These are phyloP conservation scores for Brotula barbata DNA, from an alignment of 2,797 vertebrate species.

Conservation along the genomic window DNA sequence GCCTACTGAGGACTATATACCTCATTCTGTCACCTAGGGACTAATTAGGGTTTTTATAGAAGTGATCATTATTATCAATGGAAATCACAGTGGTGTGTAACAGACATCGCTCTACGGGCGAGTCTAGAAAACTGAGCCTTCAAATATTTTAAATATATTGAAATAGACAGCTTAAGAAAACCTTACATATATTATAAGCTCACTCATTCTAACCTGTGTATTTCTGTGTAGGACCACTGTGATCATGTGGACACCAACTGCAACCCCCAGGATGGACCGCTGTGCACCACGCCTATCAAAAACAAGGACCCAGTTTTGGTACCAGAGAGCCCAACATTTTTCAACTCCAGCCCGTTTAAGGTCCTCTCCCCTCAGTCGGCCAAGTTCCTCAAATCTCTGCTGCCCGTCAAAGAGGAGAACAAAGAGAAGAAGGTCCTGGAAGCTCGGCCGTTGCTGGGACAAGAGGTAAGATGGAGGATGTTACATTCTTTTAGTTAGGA, in stretches of 20 bases:
- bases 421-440: constrained; percentile 87
- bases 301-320: constrained; percentile 83
- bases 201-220: too few species aligned
- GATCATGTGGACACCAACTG: constrained; percentile 84
- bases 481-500: background rate
- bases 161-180: too few species aligned
- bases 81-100: too few species aligned
- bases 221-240: constrained; percentile 79
- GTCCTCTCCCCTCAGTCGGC: constrained; percentile 92
- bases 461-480: constrained; percentile 83
- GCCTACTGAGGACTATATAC: too few species aligned
- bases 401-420: constrained; percentile 94
- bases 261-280: constrained; percentile 82
- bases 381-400: constrained; percentile 95
- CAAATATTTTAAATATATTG: too few species aligned
- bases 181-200: too few species aligned
- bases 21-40: too few species aligned
- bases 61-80: too few species aligned
- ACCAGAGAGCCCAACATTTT: constrained; percentile 85
- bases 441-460: constrained; percentile 89
- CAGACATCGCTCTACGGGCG: too few species aligned
- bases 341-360: constrained; percentile 91
- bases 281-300: constrained; percentile 86
- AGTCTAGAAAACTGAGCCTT: too few species aligned
- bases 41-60: too few species aligned